A percentile compares a stretch with the other conserved stretches of the same genome.
Conservation (phyloP, 2,797 vertebrate species). For the Cynopterus sphinx region DNA sequence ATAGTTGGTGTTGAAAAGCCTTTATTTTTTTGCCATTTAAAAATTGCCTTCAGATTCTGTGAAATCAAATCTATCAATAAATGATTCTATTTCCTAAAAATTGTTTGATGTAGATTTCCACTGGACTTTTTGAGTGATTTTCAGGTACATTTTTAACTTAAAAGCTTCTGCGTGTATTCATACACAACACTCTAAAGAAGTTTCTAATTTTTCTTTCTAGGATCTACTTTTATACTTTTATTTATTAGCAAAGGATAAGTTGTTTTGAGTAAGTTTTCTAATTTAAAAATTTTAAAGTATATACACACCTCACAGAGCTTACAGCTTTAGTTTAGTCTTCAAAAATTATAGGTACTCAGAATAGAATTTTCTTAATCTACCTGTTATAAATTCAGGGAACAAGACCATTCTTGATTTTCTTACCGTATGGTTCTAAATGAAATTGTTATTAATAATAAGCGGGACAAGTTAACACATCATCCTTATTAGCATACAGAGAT, state of each 20-base stretch:
- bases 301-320: not conserved
- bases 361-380: constrained; percentile 4
- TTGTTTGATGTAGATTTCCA: constrained; percentile 14
- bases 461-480: constrained; percentile 33
- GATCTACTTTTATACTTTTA: not conserved
- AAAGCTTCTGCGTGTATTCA: not conserved
- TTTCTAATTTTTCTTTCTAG: not conserved
- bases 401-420: constrained; percentile 51
- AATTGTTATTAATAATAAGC: constrained; percentile 36
- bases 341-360: not conserved
- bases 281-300: not conserved
- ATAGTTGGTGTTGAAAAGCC: not conserved
- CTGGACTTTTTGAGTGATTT: constrained; percentile 15
- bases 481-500: not conserved
- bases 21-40: not conserved
- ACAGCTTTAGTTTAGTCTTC: not conserved
- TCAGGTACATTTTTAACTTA: constrained; percentile 2
- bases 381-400: constrained; percentile 37
- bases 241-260: not conserved
- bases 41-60: not conserved
- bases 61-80: not conserved
- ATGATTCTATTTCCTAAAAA: not conserved
- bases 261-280: not conserved
- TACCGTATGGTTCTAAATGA: not conserved
- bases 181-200: not conserved